Percentiles rank a stretch among this genome's conserved stretches.
These are phyloP conservation scores for Gopherus evgoodei DNA, from an alignment of 2,113 vertebrate species.

Conservation along the genomic window DNA sequence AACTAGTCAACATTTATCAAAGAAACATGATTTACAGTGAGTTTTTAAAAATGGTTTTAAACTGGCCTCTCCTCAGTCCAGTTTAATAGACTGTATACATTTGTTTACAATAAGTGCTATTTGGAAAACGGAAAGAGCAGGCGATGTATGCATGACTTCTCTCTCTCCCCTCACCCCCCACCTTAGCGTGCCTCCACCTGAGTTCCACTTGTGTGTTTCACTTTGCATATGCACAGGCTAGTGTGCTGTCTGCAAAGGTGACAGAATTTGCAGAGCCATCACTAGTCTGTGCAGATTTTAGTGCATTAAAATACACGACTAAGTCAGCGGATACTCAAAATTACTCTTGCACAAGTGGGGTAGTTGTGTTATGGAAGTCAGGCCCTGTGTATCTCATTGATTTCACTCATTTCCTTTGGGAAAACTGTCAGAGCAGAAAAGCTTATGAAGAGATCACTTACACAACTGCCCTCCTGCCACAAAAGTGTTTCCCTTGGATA, in stretches of 20 bases:
- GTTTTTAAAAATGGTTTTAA: neutral
- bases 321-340: neutral
- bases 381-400: neutral
- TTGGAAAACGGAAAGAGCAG: neutral
- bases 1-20: neutral
- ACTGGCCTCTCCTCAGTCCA: neutral
- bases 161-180: neutral
- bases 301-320: neutral
- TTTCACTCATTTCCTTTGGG: conserved; percentile 43
- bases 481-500: neutral
- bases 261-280: neutral
- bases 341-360: neutral
- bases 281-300: neutral
- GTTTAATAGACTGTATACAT: neutral
- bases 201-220: neutral
- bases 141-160: neutral
- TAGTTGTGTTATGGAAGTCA: neutral
- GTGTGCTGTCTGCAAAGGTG: neutral
- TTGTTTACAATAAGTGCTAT: neutral
- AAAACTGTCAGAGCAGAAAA: neutral
- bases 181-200: too few species aligned
- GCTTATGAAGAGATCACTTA: neutral
- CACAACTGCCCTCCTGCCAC: neutral
- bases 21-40: conserved; percentile 19
- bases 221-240: neutral